These are phyloP conservation scores for Limnephilus auricula DNA, from an alignment of 2,888 invertebrate genomes.

Conservation along the genomic window DNA sequence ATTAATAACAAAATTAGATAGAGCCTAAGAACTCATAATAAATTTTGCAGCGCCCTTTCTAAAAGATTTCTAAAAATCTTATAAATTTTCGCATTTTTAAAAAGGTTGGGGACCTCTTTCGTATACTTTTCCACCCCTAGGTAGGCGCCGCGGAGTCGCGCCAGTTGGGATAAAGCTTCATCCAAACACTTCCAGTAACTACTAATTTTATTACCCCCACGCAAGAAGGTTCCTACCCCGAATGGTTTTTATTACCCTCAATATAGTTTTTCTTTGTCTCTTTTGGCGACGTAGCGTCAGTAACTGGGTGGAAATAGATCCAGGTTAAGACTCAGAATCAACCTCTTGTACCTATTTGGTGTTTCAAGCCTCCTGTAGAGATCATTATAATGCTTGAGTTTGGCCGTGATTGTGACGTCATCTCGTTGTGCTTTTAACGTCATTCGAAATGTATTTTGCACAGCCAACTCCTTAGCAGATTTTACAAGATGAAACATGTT, in stretches of 20 bases:
- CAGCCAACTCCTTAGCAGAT: neutral
- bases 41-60: too few species aligned
- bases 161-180: conserved; percentile 55
- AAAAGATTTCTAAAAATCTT: neutral
- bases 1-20: too few species aligned
- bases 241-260: neutral
- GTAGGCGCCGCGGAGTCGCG: conserved; percentile 66
- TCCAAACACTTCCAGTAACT: neutral
- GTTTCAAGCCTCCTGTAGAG: conserved; percentile 22
- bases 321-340: conserved; percentile 57
- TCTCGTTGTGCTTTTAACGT: conserved; percentile 2
- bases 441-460: neutral
- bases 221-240: neutral
- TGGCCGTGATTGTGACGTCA: conserved; percentile 44
- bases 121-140: conserved; percentile 41
- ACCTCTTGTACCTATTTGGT: conserved; percentile 45
- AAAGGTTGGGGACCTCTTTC: neutral
- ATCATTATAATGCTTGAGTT: conserved; percentile 32
- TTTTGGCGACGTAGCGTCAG: conserved; percentile 2
- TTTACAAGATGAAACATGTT: neutral
- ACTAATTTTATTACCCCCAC: neutral
- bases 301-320: conserved; percentile 14
- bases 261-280: neutral
- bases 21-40: too few species aligned
- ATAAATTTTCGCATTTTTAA: neutral